Evolutionary conservation across 2,888 invertebrate genomes (phyloP).

Genomic region (Epistrophella euchroma): DNA sequence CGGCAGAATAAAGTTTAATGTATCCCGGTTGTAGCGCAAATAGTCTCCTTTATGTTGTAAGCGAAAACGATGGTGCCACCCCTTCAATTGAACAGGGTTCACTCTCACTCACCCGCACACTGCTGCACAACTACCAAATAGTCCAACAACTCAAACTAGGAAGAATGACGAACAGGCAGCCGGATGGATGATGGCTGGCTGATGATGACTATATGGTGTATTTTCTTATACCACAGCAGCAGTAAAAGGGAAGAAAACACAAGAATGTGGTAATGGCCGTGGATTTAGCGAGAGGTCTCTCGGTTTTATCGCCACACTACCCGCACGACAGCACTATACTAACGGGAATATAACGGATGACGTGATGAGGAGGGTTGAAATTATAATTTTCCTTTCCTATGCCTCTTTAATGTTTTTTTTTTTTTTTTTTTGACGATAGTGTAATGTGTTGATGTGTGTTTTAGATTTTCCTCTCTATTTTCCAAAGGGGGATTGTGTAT

Average conservation of each 20-base stretch:
- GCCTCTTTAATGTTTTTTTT: conserved; percentile 26
- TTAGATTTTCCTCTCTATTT: conserved; percentile 69
- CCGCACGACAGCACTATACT: conserved; percentile 73
- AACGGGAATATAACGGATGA: conserved; percentile 74
- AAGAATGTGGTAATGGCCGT: conserved; percentile 68
- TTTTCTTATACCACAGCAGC: neutral
- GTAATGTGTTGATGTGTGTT: conserved; percentile 56
- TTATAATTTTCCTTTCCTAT: conserved; percentile 69
- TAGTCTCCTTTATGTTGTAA: conserved; percentile 43
- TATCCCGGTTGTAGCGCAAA: conserved; percentile 65
- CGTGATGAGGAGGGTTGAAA: conserved; percentile 77
- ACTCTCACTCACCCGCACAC: conserved; percentile 69
- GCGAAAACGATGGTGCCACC: conserved; percentile 58
- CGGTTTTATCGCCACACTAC: conserved; percentile 67
- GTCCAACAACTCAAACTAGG: conserved; percentile 62
- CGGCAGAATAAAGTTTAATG: conserved; percentile 48
- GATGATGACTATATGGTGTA: conserved; percentile 20
- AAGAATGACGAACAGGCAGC: conserved; percentile 54
- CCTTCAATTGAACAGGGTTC: conserved; percentile 65
- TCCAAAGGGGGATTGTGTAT: conserved; percentile 50
- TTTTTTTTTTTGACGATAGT: conserved; percentile 35
- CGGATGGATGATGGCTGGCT: conserved; percentile 48
- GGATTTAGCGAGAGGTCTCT: conserved; percentile 60
- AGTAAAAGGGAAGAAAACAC: conserved; percentile 46
- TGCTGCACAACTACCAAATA: conserved; percentile 52